phyloP scores from a whole-genome alignment of 2,797 vertebrate genomes.

The Pseudomugil tenellus region DNA sequence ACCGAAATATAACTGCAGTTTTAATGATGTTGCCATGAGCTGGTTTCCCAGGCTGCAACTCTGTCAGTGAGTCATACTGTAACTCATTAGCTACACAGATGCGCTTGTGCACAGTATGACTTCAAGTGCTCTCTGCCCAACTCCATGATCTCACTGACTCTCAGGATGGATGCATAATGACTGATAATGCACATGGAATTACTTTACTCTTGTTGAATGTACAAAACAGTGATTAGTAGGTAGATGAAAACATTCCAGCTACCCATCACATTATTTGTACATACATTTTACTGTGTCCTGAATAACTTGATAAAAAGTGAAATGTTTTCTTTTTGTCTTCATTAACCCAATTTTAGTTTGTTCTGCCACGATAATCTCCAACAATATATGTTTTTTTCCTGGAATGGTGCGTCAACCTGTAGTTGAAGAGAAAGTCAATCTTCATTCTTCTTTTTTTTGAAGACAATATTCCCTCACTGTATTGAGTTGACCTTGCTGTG shows the following conservation, averaged over 20 bases:
- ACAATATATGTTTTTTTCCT: background rate
- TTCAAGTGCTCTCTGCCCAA: conserved; percentile 8
- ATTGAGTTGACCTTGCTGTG: conserved; percentile 30
- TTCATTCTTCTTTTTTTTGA: background rate
- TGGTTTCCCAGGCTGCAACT: conserved; percentile 4
- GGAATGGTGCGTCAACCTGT: conserved; percentile 13
- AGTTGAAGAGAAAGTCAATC: background rate
- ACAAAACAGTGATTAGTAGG: background rate
- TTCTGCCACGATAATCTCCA: conserved; percentile 17
- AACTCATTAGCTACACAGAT: conserved; percentile 23
- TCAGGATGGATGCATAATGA: background rate
- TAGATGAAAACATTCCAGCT: conserved; percentile 8
- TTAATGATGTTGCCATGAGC: conserved; percentile 29
- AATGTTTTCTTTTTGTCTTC: background rate
- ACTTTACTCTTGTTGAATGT: conserved; percentile 14
- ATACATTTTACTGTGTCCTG: conserved; percentile 4
- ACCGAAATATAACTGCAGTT: conserved; percentile 7
- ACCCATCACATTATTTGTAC: conserved; percentile 15
- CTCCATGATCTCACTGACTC: conserved; percentile 10
- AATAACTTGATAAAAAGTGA: background rate
- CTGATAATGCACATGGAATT: conserved; percentile 8
- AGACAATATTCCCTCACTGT: background rate
- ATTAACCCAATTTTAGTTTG: background rate
- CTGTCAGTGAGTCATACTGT: conserved; percentile 14
- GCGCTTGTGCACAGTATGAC: background rate